Base-by-base conservation (phyloP, 2,113 vertebrate genomes). In the Aythya baeri region DNA sequence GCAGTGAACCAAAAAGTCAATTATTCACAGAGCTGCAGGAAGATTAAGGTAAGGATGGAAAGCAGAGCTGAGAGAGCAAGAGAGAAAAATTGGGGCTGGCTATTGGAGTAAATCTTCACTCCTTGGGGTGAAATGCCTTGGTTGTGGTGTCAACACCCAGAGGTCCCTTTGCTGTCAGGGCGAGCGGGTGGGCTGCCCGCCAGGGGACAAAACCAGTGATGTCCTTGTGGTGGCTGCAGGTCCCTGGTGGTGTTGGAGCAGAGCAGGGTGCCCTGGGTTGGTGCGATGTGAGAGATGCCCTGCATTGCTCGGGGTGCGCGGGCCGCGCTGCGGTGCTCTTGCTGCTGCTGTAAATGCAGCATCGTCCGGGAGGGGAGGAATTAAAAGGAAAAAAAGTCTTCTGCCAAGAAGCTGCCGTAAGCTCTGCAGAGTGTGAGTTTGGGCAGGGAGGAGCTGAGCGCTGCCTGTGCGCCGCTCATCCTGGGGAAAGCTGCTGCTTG, bases 1-100 rank as follows among this genome's bases (percentile, higher is more conserved):
- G 92, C 91, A 95, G 83, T 89, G 94, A 94, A 97, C 94, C 94
- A 93, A 93, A 67, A 90, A 95, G 83, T 77, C 95, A 94, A 44
- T 96, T 96, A 93, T 91, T 91, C 89, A 82, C 83, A 95, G 94
- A 86, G 43, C 88, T 90, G 43, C 91, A 94, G 85, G 73, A 81
- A 91, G 88, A 86, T 95, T 83, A 95, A 96, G 94, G 94, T 94
- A 89, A 89, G 61, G 76, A 88, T 38, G 34, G 85, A 88, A 95
- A 96, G 76, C 73, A 86, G 72, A 93, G 17, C 43, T 36, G 52
- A 95, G 83, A 92, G 91, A 76, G 25, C 7, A 52, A 83, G 78
- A 41, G 75, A 85, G 82, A 91, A 91, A 89, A 93, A 23, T 58
- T 84, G n/a, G 67, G 62, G 41, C 68, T 79, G 77, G 57, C 86